Evolutionary conservation across 92 coral and sea anemone species (phyloP), one percentile per base, ranked within the genome.

Genomic region (Palythoa grandiflora): DNA sequence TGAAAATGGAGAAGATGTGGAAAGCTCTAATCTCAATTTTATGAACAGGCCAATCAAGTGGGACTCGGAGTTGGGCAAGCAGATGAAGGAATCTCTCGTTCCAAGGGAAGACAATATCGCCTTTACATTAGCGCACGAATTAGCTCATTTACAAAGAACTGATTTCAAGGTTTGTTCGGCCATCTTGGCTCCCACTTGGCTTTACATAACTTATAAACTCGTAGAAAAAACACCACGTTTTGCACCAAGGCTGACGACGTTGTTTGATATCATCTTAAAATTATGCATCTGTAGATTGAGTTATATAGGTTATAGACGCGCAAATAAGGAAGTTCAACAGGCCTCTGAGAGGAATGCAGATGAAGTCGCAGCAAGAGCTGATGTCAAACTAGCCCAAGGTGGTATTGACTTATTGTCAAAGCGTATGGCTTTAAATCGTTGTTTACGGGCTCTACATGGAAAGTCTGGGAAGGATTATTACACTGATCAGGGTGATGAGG

Each of bases 61-160:
- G 98, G 91, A 95, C 35, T 95, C 98, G 17, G 96, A 95, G 13
- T 84, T 95, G 77, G 98, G 98, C 66, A 35, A 71, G 20, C 93
- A 89, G 91, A 95, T 95, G 75, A 95, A 87, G 71, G 92, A 91
- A 63, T 87, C 93, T 7, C 88, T 95, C 3, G 73, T 90, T 37
- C 94, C 98, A 1, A 89, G 86, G 38, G 93, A 92, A 38, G 98
- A 91, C 51, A 89, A 91, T 74, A 93, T 95, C 40, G 96, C 96
- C 20, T 95, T 95, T 88, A 88, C 92, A 9, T 88, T 95, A 38
- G 98, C 92, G 1, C 96, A 95, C 35, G 98, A 95, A 68, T 75
- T 95, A 59, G 96, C 94, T 9, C 93, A 92, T 47, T 83, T 93
- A 39, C 96, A 95, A 52, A 89, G 91, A 12, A 53, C 83, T 8